Evolutionary conservation across 2,797 vertebrate species (phyloP).

Genomic region (Cyclura pinguis): DNA sequence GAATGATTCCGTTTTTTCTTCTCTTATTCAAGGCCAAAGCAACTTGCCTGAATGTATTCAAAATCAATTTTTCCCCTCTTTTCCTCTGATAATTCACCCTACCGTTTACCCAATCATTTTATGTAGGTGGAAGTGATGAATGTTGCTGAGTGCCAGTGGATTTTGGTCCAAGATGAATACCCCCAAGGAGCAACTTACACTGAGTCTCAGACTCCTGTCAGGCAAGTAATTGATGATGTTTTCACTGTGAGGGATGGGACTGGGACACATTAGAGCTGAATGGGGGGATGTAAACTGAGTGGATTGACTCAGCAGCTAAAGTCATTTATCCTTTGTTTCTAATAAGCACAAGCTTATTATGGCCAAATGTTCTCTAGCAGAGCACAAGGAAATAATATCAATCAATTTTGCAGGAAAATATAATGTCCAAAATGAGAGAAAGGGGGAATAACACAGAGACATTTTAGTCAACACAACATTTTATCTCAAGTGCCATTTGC

Average conservation of each 20-base stretch:
- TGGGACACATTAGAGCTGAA: conserved; percentile 80
- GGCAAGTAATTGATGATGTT: conserved; percentile 93
- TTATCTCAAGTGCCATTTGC: conserved; percentile 48
- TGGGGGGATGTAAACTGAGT: conserved; percentile 75
- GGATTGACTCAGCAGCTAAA: conserved; percentile 89
- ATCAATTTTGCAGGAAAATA: conserved; percentile 39
- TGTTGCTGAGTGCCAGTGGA: conserved; percentile 77
- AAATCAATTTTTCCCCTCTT: conserved; percentile 55
- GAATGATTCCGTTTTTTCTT: conserved; percentile 27
- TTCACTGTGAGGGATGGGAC: conserved; percentile 92
- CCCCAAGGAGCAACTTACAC: conserved; percentile 85
- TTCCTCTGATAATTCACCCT: conserved; percentile 72
- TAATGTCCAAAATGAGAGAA: conserved; percentile 36
- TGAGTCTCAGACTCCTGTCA: conserved; percentile 87
- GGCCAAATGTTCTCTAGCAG: conserved; percentile 77
- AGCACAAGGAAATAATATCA: conserved; percentile 47
- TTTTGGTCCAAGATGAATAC: conserved; percentile 85
- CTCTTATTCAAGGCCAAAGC: conserved; percentile 33
- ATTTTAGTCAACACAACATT: conserved; percentile 44
- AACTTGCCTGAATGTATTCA: conserved; percentile 36
- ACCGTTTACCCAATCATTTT: conserved; percentile 71
- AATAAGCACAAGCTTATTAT: conserved; percentile 83
- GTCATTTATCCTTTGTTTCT: conserved; percentile 84
- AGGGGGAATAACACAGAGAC: conserved; percentile 19
- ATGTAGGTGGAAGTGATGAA: conserved; percentile 78